Evolutionary conservation across 2,888 invertebrate species (phyloP), one percentile per base, ranked within the genome.

Genomic region (Mantis religiosa): DNA sequence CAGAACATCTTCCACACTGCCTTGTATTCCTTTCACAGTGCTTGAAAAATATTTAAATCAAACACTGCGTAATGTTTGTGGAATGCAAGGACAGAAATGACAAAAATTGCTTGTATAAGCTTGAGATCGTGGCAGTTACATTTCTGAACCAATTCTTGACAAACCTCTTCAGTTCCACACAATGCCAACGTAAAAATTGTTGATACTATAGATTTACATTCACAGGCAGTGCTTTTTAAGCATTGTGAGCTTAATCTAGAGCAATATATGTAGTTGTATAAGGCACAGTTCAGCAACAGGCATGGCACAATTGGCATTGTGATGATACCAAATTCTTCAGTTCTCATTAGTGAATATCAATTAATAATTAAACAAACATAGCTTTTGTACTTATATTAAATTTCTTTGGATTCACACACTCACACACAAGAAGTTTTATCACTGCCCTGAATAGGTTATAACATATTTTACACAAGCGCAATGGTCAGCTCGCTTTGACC

Each of bases 361-460:
- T 83, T 84, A 83, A 47, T 88, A 12, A 88, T 85, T 85, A 88
- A 88, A 83, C 41, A 82, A 85, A 88, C 41, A 30, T 71, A 84
- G 25, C 27, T 89, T 89, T 89, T 89, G 89, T 89, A 89, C 89
- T 89, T 89, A 47, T 54, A 88, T 34, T 47, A 88, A 87, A 84
- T 88, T 88, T 88, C 88, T 89, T 89, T 88, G 89, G 88, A 85
- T 88, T 88, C 85, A 85, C 85, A 88, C 34, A 88, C 81, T 85
- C 85, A 82, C 85, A 88, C 88, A 88, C 83, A 83, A 81, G 71
- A 88, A 84, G 28, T 25, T 85, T 54, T 85, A 41, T 41, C 41
- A 41, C 1, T 12, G 41, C 41, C 41, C 41, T 41, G 41, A 41
- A 41, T 41, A 41, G 41, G 41, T 41, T 41, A 41, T 41, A 9